Percentiles rank a stretch among this genome's conserved stretches.
phyloP scores from a whole-genome alignment of 2,113 vertebrate species.

The Orientallactaga bullata region DNA sequence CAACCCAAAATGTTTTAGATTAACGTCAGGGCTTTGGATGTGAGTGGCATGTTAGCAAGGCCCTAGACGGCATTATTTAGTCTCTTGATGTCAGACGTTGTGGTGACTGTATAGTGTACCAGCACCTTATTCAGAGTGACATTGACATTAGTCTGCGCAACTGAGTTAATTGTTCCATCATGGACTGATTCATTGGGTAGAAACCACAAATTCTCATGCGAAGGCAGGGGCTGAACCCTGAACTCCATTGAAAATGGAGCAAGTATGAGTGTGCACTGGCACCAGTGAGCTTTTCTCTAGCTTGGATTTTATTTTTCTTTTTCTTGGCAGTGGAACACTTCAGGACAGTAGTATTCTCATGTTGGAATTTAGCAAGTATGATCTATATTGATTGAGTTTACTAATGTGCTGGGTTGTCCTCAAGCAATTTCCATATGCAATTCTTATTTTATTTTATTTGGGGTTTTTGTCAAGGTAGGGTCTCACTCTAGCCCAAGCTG shows the following conservation, averaged over 20 bases:
- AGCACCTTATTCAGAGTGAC: conserved; percentile 59
- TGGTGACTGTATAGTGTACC: background rate
- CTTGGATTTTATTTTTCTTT: background rate
- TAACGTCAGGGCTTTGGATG: conserved; percentile 46
- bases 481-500: too few relatives aligned
- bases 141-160: background rate
- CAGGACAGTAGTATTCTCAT: accelerated
- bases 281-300: background rate
- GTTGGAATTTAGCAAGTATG: background rate
- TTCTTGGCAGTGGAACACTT: background rate
- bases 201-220: conserved; percentile 53
- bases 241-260: background rate
- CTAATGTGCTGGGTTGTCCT: background rate
- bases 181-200: conserved; percentile 42
- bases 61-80: conserved; percentile 53
- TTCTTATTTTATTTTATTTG: background rate
- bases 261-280: background rate
- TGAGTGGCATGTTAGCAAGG: conserved; percentile 10
- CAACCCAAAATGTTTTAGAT: conserved; percentile 67
- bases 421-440: background rate
- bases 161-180: conserved; percentile 35
- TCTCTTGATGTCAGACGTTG: conserved; percentile 9
- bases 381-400: background rate
- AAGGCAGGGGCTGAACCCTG: background rate
- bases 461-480: too few relatives aligned